Base-by-base conservation (phyloP, 2,888 invertebrate genomes). In the Parthenolecanium corni region DNA sequence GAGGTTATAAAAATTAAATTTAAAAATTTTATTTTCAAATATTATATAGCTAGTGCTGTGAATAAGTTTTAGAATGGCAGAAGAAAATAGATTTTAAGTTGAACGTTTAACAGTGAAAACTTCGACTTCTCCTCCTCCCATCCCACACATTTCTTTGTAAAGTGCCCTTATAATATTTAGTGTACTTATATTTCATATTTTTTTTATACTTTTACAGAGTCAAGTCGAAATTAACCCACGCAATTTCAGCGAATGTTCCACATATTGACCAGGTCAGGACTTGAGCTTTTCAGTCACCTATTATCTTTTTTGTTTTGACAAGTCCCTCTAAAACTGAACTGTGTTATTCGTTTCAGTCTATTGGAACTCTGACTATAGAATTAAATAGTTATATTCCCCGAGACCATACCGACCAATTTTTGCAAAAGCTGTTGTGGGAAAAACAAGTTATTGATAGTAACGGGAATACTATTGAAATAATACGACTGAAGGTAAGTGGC, bases 381-480 rank as follows among this genome's bases (percentile, higher is more conserved):
- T 61, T 69, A 18, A 67, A 67, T 18, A 51, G 62, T 16, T 57
- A 67, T n/a, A 62, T 71, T 21, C 52, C 64, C 11, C 66, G 66
- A 38, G 47, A 61, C 6, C 65, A 65, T 14, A 64, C 71, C 25
- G 72, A 72, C n/a, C 57, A 58, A 31, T 71, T 71, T 65, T 65
- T 71, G 42, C 70, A 70, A 65, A 68, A 67, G 53, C 54, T 70
- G 4, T 68, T 72, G 38, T 72, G 72, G 72, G 70, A 71, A 64
- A 69, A 67, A 14, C 58, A 64, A 24, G 61, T 68, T 3, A 64
- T 63, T 40, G 66, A 70, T 53, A 62, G 62, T 2, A 44, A 46
- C 6, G 70, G 69, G 12, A 64, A 66, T 9, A 46, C 52, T 9
- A 56, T 68, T 2, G 68, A 68, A 54, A 67, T 71, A 54, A 68